Evolutionary conservation across 2,888 invertebrate genomes (phyloP), one percentile per base, ranked within the genome.

Genomic region (Tinea pellionella): DNA sequence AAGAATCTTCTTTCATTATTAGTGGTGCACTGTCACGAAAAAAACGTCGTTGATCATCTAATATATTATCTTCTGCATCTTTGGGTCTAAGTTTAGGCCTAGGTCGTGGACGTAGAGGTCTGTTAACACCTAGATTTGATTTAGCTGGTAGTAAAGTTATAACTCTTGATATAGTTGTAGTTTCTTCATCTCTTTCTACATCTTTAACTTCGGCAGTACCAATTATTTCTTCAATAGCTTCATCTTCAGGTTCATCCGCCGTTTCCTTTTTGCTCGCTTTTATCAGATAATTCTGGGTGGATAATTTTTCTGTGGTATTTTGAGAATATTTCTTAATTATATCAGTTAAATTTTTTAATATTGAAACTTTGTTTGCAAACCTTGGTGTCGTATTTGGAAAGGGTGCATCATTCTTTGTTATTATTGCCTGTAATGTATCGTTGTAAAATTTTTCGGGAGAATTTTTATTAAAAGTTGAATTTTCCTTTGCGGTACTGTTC

Each of bases 71-170:
- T 18, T 18, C 41, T 47, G 43, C 69, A 59, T 75, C 71, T 68
- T 75, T 74, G 56, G 75, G 72, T 70, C 77, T 78, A 55, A 75
- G 72, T 70, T 76, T 78, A 51, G 78, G 70, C 67, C 84, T 89
- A 0, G 92, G 92, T 43, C 91, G 80, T 0, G 92, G 92, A 66
- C 92, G 80, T 53, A 94, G 79, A 0, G 93, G 93, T 63, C 93
- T 84, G 61, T 91, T 91, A 4, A 94, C 89, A 0, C 94, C 94
- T 0, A 93, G 90, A 75, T 95, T 94, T 0, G 94, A 95, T 69
- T 94, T 92, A 0, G 92, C 94, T 0, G 95, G 95, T 61, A 94
- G 80, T 47, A 94, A 75, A 0, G 94, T 94, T 15, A 88, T 82
- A 12, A 87, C 74, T 62, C 69, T 73, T 13, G 78, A 66, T 15